phyloP scores from a whole-genome alignment of 2,888 invertebrate genomes.

The Leptinotarsa peninsularis region DNA sequence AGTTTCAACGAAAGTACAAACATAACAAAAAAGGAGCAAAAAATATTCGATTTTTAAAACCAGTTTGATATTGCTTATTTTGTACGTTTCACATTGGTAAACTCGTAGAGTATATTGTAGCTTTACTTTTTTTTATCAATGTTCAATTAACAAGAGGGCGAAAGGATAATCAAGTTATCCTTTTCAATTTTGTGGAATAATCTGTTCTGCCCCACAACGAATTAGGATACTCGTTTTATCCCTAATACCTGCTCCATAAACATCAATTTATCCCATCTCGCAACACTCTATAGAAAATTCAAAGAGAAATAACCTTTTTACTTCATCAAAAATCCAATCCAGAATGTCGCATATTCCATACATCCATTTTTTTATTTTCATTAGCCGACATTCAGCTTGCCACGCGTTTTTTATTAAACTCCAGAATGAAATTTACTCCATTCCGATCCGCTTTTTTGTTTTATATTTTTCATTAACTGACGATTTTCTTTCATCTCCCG shows the following conservation, averaged over 20 bases:
- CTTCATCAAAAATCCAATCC: slow-evolving; percentile 7
- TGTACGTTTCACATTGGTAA: too few relatives aligned
- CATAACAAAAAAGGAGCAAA: too few relatives aligned
- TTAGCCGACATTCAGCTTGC: not conserved
- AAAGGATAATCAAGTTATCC: not conserved
- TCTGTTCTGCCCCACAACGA: not conserved
- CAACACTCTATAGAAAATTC: not conserved
- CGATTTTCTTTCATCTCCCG: not conserved
- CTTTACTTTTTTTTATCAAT: too few relatives aligned
- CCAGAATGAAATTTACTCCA: not conserved
- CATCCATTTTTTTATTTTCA: not conserved
- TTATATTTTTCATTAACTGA: not conserved
- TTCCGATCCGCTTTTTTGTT: not conserved
- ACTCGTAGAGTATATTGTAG: too few relatives aligned
- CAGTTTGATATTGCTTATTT: too few relatives aligned
- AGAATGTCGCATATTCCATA: not conserved
- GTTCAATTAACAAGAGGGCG: too few relatives aligned
- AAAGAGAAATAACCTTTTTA: not conserved
- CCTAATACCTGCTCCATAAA: not conserved
- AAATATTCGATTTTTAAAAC: too few relatives aligned
- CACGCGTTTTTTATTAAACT: not conserved
- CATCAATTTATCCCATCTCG: not conserved
- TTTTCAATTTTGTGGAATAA: not conserved
- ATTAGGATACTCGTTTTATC: not conserved
- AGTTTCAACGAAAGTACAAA: too few relatives aligned